phyloP scores from a whole-genome alignment of 2,888 invertebrate species.

The Apotomis turbidana region DNA sequence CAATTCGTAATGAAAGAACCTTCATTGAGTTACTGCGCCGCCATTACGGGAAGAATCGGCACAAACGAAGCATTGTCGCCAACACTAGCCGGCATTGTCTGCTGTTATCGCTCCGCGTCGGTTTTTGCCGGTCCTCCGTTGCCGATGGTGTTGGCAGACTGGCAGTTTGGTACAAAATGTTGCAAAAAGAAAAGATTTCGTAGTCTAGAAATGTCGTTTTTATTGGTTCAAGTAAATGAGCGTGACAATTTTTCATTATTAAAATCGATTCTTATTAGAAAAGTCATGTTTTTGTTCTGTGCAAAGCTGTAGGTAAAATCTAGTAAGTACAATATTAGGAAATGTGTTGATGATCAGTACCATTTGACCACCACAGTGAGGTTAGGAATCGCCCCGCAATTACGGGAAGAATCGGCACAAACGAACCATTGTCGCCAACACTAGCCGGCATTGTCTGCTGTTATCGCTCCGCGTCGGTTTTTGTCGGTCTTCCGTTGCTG shows the following conservation, averaged over 20 bases:
- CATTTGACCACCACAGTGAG: too few relatives aligned
- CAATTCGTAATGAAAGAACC: conserved; percentile 76
- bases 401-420: conserved; percentile 82
- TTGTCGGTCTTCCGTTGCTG: conserved; percentile 76
- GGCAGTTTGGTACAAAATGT: conserved; percentile 50
- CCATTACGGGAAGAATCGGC: conserved; percentile 81
- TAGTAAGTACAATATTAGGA: too few relatives aligned
- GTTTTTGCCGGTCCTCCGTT: conserved; percentile 80
- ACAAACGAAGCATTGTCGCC: conserved; percentile 82
- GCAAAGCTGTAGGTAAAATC: too few relatives aligned
- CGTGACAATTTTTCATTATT: too few relatives aligned
- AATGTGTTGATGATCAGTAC: too few relatives aligned
- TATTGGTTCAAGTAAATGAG: too few relatives aligned
- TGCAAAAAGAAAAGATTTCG: neutral
- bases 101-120: conserved; percentile 77
- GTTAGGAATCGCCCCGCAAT: conserved; percentile 63
- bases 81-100: conserved; percentile 80
- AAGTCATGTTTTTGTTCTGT: too few relatives aligned
- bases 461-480: conserved; percentile 79
- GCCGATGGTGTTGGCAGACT: conserved; percentile 62
- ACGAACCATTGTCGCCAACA: conserved; percentile 81
- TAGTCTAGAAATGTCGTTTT: too few relatives aligned
- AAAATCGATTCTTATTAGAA: too few relatives aligned
- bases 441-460: conserved; percentile 79
- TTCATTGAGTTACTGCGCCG: conserved; percentile 79